A percentile compares a stretch with the other conserved stretches of the same genome.
These are phyloP conservation scores for Bovichtus diacanthus DNA, from an alignment of 2,797 vertebrate species.

Conservation along the genomic window DNA sequence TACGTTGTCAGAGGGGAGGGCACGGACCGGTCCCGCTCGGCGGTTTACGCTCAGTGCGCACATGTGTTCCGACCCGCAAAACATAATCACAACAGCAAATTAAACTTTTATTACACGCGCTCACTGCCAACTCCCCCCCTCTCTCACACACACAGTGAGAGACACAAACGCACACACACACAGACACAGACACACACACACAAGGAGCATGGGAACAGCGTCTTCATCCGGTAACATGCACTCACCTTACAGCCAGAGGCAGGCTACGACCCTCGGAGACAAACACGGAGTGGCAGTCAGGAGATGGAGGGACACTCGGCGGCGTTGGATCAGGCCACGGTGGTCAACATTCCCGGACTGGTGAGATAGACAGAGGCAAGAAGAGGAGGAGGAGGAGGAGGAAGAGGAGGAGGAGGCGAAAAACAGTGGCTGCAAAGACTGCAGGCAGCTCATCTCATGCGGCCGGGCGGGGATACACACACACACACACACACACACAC, in stretches of 20 bases:
- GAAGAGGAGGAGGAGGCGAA: conserved; percentile 53
- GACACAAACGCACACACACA: no score
- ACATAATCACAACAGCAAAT: conserved; percentile 43
- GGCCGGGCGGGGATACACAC: conserved; percentile 50
- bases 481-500: conserved; percentile 4
- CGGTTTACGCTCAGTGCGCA: conserved; percentile 41
- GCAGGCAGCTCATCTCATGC: conserved; percentile 77
- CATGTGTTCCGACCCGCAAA: conserved; percentile 53
- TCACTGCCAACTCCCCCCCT: conserved; percentile 19
- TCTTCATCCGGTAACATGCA: conserved; percentile 34
- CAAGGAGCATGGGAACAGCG: conserved; percentile 2
- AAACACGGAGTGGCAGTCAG: conserved; percentile 12
- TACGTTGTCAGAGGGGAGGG: conserved; percentile 2
- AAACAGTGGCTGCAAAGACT: conserved; percentile 67
- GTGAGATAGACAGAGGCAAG: conserved; percentile 50
- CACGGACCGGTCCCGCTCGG: conserved; percentile 14
- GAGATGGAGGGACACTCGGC: conserved; percentile 47
- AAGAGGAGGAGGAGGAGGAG: conserved; percentile 24
- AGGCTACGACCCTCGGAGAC: conserved; percentile 30
- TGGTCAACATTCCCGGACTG: conserved; percentile 74
- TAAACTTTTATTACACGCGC: conserved; percentile 58
- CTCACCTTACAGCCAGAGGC: conserved; percentile 68
- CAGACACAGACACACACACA: no score
- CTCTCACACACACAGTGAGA: neutral
- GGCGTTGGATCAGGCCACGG: conserved; percentile 65